Percentiles rank a stretch among this genome's conserved stretches.
phyloP scores from a whole-genome alignment of 2,888 invertebrate species.

The Epinotia bilunana region DNA sequence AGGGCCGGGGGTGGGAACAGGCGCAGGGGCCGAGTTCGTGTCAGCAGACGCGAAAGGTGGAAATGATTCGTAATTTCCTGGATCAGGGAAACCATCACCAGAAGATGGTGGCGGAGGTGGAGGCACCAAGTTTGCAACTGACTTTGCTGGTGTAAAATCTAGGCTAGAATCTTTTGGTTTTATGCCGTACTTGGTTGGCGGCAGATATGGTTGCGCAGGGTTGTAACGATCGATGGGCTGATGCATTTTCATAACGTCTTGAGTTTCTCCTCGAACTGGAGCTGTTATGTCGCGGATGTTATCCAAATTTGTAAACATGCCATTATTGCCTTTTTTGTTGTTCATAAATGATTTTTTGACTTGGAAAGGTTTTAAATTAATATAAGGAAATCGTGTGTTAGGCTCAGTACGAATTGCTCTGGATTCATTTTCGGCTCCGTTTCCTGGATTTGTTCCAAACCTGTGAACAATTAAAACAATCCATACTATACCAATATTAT shows the following conservation, averaged over 20 bases:
- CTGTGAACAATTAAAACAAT: conserved; percentile 58
- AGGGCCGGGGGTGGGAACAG: conserved; percentile 47
- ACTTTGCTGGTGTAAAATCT: conserved; percentile 54
- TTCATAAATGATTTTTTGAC: conserved; percentile 65
- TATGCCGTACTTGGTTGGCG: conserved; percentile 65
- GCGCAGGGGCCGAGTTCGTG: conserved; percentile 40
- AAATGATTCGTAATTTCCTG: conserved; percentile 73
- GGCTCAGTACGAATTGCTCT: conserved; percentile 76
- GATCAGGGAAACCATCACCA: conserved; percentile 68
- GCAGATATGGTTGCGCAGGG: conserved; percentile 80
- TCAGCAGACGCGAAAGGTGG: conserved; percentile 68
- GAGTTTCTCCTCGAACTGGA: conserved; percentile 77
- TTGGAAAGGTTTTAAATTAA: conserved; percentile 77
- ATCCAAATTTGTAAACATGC: conserved; percentile 68
- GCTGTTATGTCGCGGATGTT: conserved; percentile 68
- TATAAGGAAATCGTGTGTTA: conserved; percentile 74
- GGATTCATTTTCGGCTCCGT: conserved; percentile 78
- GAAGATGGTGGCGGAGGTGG: conserved; percentile 70
- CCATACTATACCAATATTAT: no score
- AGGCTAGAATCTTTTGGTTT: conserved; percentile 67
- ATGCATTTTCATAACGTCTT: conserved; percentile 62
- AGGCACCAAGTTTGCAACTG: conserved; percentile 69
- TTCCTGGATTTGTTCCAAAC: conserved; percentile 72
- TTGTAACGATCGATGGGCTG: conserved; percentile 77
- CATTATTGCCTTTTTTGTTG: conserved; percentile 66